Base-by-base conservation (phyloP, 2,888 invertebrate species). In the Mesochorus sp. region DNA sequence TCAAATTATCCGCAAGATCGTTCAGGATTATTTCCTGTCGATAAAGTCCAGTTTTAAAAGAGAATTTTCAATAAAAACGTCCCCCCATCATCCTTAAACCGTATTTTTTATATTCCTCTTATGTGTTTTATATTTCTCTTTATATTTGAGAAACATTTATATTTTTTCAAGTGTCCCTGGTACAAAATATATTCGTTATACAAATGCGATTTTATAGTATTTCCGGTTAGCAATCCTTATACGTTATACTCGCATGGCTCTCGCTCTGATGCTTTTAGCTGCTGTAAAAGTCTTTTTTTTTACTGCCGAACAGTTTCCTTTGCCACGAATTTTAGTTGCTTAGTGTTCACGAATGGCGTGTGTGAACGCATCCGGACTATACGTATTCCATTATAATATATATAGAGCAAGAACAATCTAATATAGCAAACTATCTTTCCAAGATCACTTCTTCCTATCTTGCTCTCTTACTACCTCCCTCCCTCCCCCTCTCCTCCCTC, bases 341-440 rank as follows among this genome's bases (percentile, higher is more conserved):
- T 47, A 47, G 19, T 10, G 24, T 2, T 24, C 47, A n/a, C 21
- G 8, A 24, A 8, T 21, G 3, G 39, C 12, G n/a, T 14, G 26
- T 28, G 17, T 19, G 28, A 12, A n/a, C n/a, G 31, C 47, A 19
- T 31, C 8, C 62, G 1, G 19, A 10, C 3, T 21, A 57, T 17
- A 6, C 3, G 47, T 12, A 8, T 47, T 61, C 10, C 21, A 26
- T 28, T n/a, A n/a, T n/a, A n/a, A n/a, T n/a, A n/a, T n/a, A n/a
- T n/a, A n/a, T n/a, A n/a, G n/a, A n/a, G n/a, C n/a, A 17, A 12
- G 26, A 62, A 62, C 47, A 21, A 47, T 62, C 26, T n/a, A 19
- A 62, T 31, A 10, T 17, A 31, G 47, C 39, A 28, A 70, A 70
- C 57, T 61, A 49, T 49, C 10, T 24, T 59, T 26, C 12, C 17